phyloP scores from a whole-genome alignment of 2,113 vertebrate genomes.

The Chaetodon auriga region DNA sequence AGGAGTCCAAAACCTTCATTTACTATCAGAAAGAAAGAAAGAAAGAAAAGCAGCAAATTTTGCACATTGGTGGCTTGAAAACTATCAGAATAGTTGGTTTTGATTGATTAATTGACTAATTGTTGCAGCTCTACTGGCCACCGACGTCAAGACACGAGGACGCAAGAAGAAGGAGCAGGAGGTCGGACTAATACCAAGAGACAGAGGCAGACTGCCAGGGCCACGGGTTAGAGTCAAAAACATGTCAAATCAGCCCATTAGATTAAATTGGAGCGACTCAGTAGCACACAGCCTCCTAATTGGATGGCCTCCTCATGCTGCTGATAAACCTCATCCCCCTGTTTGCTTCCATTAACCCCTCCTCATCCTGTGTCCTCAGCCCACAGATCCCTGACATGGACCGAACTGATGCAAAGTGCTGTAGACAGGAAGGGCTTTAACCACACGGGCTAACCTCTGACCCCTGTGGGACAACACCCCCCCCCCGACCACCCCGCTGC shows the following conservation, averaged over 20 bases:
- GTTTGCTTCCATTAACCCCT: constrained; percentile 38
- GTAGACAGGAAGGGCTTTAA: constrained; percentile 69
- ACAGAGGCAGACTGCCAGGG: not conserved
- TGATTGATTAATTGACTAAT: too few relatives aligned
- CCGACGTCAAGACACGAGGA: constrained; percentile 11
- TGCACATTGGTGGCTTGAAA: too few relatives aligned
- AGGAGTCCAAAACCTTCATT: too few relatives aligned
- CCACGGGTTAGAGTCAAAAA: constrained; percentile 1
- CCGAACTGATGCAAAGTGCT: constrained; percentile 56
- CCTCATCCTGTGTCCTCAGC: constrained; percentile 50
- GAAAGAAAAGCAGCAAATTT: too few relatives aligned
- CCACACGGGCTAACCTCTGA: constrained; percentile 58
- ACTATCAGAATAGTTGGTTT: too few relatives aligned
- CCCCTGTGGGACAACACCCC: constrained; percentile 5
- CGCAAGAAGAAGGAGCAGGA: not conserved
- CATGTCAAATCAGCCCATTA: constrained; percentile 15
- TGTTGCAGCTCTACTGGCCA: too few relatives aligned
- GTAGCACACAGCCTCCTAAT: constrained; percentile 46
- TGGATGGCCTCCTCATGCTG: constrained; percentile 41
- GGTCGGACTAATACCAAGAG: not conserved
- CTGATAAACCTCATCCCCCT: constrained; percentile 44
- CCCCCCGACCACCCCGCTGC: not conserved
- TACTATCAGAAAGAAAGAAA: too few relatives aligned
- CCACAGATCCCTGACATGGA: constrained; percentile 16
- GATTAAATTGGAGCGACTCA: constrained; percentile 22